Conservation (phyloP, 2,113 vertebrate species). For the Tinamus guttatus region DNA sequence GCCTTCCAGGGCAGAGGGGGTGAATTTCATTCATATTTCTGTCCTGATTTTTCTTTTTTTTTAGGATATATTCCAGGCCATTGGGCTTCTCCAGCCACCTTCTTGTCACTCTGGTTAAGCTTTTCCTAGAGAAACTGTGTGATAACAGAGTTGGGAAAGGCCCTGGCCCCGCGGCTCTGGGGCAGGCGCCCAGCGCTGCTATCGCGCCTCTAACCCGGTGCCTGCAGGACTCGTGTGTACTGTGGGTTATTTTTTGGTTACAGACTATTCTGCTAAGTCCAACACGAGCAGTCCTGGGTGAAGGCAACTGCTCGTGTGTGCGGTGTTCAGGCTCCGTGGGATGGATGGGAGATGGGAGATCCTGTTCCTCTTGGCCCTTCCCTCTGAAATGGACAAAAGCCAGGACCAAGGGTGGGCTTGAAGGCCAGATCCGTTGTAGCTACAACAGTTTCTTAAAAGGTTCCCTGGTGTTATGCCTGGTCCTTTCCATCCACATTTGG, state of each 20-base stretch:
- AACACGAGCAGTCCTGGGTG: not conserved
- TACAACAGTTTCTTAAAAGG: not conserved
- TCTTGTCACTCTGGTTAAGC: not conserved
- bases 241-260: no score
- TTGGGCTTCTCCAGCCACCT: no score
- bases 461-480: not conserved
- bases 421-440: not conserved
- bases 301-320: not conserved
- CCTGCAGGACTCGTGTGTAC: no score
- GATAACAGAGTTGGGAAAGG: not conserved
- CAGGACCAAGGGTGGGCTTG: not conserved
- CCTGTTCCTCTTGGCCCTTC: no score
- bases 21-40: no score
- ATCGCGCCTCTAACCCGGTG: not conserved
- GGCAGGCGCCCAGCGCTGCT: not conserved
- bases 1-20: no score
- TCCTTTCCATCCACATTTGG: no score
- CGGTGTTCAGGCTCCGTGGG: no score
- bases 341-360: no score
- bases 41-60: no score
- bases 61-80: not conserved
- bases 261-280: not conserved
- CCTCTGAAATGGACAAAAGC: not conserved
- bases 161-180: not conserved
- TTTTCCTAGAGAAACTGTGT: not conserved